Base-by-base conservation (phyloP, 2,113 vertebrate genomes). In the Pelodiscus sinensis region DNA sequence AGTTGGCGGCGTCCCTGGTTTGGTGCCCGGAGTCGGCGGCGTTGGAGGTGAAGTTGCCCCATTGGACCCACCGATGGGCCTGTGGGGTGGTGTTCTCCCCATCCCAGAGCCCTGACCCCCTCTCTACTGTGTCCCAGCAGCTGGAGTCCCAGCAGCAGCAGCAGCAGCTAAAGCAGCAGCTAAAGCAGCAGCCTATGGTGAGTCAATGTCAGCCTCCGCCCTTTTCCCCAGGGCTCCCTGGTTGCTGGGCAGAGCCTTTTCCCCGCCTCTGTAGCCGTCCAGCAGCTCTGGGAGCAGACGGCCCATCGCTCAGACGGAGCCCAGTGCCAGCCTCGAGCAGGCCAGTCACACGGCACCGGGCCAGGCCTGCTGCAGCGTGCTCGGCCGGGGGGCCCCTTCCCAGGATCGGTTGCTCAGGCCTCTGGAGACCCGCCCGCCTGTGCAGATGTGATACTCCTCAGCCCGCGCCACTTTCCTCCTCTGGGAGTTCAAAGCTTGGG, bases 161-260 rank as follows among this genome's bases (percentile, higher is more conserved):
- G 0, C 44, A 6, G 96, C 98, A 1, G 98, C 98, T 2, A 98
- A 98, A 1, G 98, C 98, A 31, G 98, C 97, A 2, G 97, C 96
- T 0, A 97, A 97, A 87, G 96, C 96, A 0, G 95, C 95, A 0
- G 96, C 94, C 0, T 90, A 35, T 0, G 96, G 96, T 97, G 81
- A 97, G 95, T 93, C 15, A 3, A 27, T 4, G 1, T 9, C 54
- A 25, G 22, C 22, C 10, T 44, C 6, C 10, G 29, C 29, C 29
- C 54, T 8, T 35, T 9, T 25, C 27, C 3, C 82, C 14, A n/a
- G 50, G 82, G 31, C 73, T 77, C 22, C 22, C 38, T 9, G 3
- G 4, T 25, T 24, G 22, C 73, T 14, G 73, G 38, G 6, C 19
- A 24, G 73, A 50, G 38, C 38, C 9, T 22, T 77, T 25, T 50